Evolutionary conservation across 2,888 invertebrate genomes (phyloP), one percentile per base, ranked within the genome.

Genomic region (Tenthredo livida): DNA sequence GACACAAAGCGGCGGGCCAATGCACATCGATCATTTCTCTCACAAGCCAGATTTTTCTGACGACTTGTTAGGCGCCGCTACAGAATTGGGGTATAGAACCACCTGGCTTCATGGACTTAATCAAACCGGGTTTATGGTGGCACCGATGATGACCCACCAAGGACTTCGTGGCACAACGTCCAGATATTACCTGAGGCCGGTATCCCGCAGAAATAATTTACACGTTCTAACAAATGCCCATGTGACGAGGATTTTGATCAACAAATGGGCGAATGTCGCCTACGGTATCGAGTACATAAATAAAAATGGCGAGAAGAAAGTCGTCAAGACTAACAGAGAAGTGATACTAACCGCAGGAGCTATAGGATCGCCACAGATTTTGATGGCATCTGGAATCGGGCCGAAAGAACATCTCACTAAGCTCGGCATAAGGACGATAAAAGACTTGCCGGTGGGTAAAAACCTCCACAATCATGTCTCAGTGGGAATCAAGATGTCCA

Each of bases 341-440:
- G 91, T 95, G 0, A 93, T 95, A 80, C 86, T 95, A 84, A 93
- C 94, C 1, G 94, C 94, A 6, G 95, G 95, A 15, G 92, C 94
- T 1, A 92, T 95, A 29, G 94, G 93, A 0, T 94, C 95, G 0
- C 94, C 95, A 1, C 94, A 95, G 75, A 92, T 95, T 86, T 90
- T 95, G 1, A 91, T 95, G 92, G 91, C 94, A 84, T 95, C 95
- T 9, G 95, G 95, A 0, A 93, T 95, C 67, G 95, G 95, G 0
- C 94, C 94, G 0, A 92, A 91, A 87, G 88, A 91, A 43, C 93
- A 94, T 78, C 89, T 95, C 0, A 86, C 90, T 40, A 90, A 92
- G 17, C 87, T 92, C 0, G 91, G 91, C 0, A 90, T 93, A 6
- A 86, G 89, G 10, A 86, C 91, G 0, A 65, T 91, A 3, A 89